Base-by-base conservation (phyloP, 2,888 invertebrate species). In the Laspeyria flexula region DNA sequence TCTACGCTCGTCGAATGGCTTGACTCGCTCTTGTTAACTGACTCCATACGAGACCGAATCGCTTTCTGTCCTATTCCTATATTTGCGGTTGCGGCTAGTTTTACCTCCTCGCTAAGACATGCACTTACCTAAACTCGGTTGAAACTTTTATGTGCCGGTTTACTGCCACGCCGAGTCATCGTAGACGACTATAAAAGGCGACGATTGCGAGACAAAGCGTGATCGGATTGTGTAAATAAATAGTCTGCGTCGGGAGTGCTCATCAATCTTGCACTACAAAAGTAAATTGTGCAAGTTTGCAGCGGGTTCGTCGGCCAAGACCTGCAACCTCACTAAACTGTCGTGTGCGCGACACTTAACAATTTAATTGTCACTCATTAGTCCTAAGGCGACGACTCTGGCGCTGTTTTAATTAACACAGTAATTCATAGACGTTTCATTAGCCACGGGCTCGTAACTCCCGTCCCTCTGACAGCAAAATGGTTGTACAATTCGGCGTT, bases 331-430 rank as follows among this genome's bases (percentile, higher is more conserved):
- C 77, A 81, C 86, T 86, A 85, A 87, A 88, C 85, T 84, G 85
- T 85, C 83, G 81, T 77, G 81, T 84, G 77, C 81, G 78, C 81
- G 84, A 86, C 86, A 83, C 82, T 87, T 86, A 82, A 88, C 87
- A 85, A 88, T 90, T 86, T 89, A 88, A 90, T 90, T 89, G 86
- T 85, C 83, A 76, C 85, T 86, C 86, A 88, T 90, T 88, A 88
- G 85, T 85, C 78, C 80, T 83, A 71, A 85, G 82, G 84, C 86
- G 85, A 79, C 77, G 81, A 79, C 77, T 74, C 73, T 75, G 77
- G 78, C 77, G 76, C 73, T 71, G 77, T 82, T 83, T 85, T 84
- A 85, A 86, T 85, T 85, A 85, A 83, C 82, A 79, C 76, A 52
- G 75, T 79, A 81, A 82, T 81, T 86, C 81, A 85, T 83, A 80